Evolutionary conservation across 2,113 vertebrate species (phyloP).

Genomic region (Climacteris rufus): DNA sequence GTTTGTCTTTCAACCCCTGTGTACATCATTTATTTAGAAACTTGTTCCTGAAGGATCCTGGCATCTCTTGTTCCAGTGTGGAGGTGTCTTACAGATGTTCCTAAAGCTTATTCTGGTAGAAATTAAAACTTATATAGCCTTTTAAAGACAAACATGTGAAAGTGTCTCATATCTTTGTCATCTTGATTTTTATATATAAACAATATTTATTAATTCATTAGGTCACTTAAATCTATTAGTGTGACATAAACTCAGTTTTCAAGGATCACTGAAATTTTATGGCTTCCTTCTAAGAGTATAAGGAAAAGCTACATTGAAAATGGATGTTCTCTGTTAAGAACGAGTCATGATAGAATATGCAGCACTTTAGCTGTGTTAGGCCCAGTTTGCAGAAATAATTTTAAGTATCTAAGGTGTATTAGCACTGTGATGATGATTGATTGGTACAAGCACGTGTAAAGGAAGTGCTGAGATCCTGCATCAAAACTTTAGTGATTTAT

Average conservation of each 20-base stretch:
- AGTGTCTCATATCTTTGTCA: not conserved
- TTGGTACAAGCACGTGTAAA: not conserved
- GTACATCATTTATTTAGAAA: not conserved
- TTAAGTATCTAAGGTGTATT: not conserved
- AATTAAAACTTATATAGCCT: not conserved
- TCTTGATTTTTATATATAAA: not conserved
- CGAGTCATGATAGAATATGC: not conserved
- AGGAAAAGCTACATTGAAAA: not conserved
- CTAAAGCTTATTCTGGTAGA: not conserved
- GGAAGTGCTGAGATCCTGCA: not conserved
- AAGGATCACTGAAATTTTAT: not conserved
- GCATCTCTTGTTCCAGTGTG: not conserved
- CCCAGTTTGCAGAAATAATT: not conserved
- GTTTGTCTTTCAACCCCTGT: not conserved
- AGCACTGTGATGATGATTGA: not conserved
- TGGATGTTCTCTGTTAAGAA: not conserved
- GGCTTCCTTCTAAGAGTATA: not conserved
- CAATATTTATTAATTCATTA: not conserved
- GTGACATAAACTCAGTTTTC: not conserved
- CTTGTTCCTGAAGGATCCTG: not conserved
- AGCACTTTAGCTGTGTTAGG: not conserved
- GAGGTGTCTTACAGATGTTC: not conserved
- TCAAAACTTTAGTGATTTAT: not conserved
- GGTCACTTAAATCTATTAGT: not conserved
- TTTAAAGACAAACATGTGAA: not conserved